Base-by-base conservation (phyloP, 2,113 vertebrate species). In the Perognathus longimembris region DNA sequence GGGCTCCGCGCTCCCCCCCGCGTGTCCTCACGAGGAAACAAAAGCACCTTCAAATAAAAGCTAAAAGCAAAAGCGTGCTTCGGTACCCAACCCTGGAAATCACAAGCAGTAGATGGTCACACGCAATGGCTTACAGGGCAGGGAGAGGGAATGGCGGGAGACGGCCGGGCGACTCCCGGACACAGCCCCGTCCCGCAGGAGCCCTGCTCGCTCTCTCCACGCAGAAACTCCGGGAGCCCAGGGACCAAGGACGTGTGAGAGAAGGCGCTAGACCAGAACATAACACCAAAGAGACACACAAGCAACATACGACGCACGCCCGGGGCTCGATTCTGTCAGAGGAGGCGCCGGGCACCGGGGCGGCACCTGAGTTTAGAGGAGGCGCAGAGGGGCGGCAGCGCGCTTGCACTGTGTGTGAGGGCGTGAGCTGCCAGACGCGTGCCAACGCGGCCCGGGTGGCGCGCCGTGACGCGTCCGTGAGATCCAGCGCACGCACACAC, bases 381-480 rank as follows among this genome's bases (percentile, higher is more conserved):
- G 61, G 6, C 7, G 36, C 0, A 10, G 20, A 10, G 24, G 32
- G 26, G 22, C 28, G 18, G 59, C 18, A 6, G 15, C 8, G 22
- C 36, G 11, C 6, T 6, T 34, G 3, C 26, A 7, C 1, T 17
- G 28, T 21, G 28, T 21, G 45, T 4, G 28, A 34, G 15, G 9
- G 7, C 30, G 5, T 81, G 34, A 6, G 5, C 69, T 21, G 76
- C 42, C 79, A 74, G 54, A 57, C 12, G 24, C 64, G 1, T 10
- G 4, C 6, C 26, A 42, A n/a, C 30, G 17, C 6, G 18, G 9
- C 11, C 14, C 12, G 20, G 63, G 24, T 57, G 32, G 61, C 15
- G 10, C 7, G 22, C 64, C 6, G 2, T 0, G 38, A 17, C 3
- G 2, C 11, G 12, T 21, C 6, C n/a, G 0, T 0, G 30, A 17